phyloP scores from a whole-genome alignment of 2,113 vertebrate species.

The Rostratula benghalensis region DNA sequence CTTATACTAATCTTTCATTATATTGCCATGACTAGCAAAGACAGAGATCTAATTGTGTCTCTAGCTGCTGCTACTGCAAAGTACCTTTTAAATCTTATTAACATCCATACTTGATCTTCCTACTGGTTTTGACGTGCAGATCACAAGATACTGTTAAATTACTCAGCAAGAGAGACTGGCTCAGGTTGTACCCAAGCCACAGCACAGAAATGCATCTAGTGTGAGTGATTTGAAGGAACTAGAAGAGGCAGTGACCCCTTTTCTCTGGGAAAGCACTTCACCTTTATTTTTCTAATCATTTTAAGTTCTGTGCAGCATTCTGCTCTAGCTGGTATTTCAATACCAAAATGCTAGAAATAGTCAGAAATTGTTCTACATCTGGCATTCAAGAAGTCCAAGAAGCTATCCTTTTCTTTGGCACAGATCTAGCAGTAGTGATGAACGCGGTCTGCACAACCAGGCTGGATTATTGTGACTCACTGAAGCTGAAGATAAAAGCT shows the following conservation, averaged over 20 bases:
- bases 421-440: background rate
- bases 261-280: constrained; percentile 9
- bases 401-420: background rate
- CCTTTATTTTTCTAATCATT: constrained; percentile 15
- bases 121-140: background rate
- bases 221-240: background rate
- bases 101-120: constrained; percentile 1
- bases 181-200: background rate
- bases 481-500: constrained; percentile 56
- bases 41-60: constrained; percentile 19
- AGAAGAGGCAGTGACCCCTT: background rate
- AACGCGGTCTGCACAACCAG: background rate
- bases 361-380: constrained; percentile 17
- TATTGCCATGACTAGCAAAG: constrained; percentile 5
- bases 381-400: background rate
- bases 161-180: background rate
- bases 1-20: constrained; percentile 19
- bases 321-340: background rate
- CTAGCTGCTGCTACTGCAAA: constrained; percentile 12
- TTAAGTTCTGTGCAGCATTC: background rate
- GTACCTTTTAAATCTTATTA: constrained; percentile 42
- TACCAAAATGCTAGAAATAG: background rate
- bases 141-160: constrained; percentile 21
- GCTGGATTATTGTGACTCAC: constrained; percentile 16
- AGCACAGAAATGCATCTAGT: background rate